Conservation (phyloP, 2,797 vertebrate genomes). For the Capromys pilorides region DNA sequence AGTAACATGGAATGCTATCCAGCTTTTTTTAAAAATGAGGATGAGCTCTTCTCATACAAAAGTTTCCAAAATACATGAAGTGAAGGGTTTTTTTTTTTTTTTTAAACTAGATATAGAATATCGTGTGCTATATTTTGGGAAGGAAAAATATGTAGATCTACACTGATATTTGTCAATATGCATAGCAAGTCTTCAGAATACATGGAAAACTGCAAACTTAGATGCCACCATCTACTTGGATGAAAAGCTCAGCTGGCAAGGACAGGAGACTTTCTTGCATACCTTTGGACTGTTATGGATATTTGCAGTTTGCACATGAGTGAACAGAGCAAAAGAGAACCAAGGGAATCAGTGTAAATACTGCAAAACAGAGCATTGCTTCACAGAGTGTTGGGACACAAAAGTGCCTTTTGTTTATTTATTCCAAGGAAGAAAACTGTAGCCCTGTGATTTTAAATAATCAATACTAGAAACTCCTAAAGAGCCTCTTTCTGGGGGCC, state of each 20-base stretch:
- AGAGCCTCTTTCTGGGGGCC: not conserved
- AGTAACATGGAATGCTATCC: not conserved
- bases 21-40: not conserved
- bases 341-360: not conserved
- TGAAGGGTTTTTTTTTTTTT: not conserved
- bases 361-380: not conserved
- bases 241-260: not conserved
- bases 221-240: not conserved
- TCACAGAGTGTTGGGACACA: not conserved
- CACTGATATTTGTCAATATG: not conserved
- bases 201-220: not conserved
- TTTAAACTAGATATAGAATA: not conserved
- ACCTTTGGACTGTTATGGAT: not conserved
- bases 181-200: slow-evolving; percentile 13
- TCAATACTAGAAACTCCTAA: not conserved
- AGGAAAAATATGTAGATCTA: not conserved
- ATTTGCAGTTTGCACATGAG: not conserved
- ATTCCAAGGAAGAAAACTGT: not conserved
- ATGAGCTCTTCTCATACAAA: not conserved
- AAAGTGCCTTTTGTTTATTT: slow-evolving; percentile 10
- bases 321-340: not conserved
- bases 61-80: not conserved
- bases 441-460: not conserved
- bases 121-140: not conserved
- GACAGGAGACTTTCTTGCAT: not conserved